Percentiles rank a stretch among this genome's conserved stretches.
phyloP scores from a whole-genome alignment of 2,888 invertebrate genomes.

The Erebia ligea region DNA sequence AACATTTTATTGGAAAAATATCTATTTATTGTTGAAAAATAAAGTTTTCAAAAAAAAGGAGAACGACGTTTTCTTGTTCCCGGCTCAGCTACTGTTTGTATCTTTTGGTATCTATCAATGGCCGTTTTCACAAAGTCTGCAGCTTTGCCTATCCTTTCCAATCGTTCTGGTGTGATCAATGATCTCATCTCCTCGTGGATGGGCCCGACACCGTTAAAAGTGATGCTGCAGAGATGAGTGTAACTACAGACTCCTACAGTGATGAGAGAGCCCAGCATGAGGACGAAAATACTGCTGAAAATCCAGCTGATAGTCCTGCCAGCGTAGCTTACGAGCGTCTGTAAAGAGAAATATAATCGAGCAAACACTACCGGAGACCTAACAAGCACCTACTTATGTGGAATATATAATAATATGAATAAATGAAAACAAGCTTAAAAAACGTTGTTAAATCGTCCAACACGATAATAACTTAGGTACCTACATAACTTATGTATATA shows the following conservation, averaged over 20 bases:
- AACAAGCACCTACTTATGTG: no score
- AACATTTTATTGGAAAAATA: background rate
- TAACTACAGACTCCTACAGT: conserved; percentile 82
- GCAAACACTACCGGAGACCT: background rate
- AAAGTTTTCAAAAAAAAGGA: background rate
- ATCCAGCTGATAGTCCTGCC: conserved; percentile 67
- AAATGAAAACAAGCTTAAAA: no score
- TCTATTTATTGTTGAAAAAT: background rate
- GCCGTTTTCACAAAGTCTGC: conserved; percentile 85
- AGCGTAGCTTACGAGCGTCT: conserved; percentile 67
- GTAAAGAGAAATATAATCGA: conserved; percentile 44
- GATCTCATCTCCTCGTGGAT: conserved; percentile 83
- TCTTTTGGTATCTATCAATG: conserved; percentile 83
- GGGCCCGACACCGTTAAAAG: conserved; percentile 84
- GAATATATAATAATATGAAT: no score
- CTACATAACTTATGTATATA: no score
- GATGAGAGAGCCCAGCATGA: conserved; percentile 75
- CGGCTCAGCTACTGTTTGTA: conserved; percentile 61
- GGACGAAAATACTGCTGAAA: conserved; percentile 69
- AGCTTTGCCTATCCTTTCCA: conserved; percentile 83
- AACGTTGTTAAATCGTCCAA: no score
- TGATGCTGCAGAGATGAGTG: conserved; percentile 84
- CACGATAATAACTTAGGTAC: no score
- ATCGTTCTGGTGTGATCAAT: conserved; percentile 82
- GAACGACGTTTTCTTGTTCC: conserved; percentile 55